Conservation (phyloP, 2,888 invertebrate genomes). For the Spodoptera littoralis region DNA sequence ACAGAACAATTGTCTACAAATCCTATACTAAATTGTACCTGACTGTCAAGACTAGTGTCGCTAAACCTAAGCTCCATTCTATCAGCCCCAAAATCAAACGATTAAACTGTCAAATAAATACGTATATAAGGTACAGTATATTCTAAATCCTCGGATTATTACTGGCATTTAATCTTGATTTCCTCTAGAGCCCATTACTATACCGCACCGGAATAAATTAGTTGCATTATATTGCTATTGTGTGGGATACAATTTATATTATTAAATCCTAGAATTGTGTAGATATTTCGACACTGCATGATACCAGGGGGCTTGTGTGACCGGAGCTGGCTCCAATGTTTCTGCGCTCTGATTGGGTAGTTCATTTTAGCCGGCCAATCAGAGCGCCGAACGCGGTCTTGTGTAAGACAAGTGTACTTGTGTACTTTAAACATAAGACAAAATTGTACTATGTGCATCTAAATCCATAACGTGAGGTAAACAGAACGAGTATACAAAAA, state of each 20-base stretch:
- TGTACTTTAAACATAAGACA: too few relatives aligned
- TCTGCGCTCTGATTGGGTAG: too few relatives aligned
- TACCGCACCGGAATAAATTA: conserved; percentile 35
- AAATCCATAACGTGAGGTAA: too few relatives aligned
- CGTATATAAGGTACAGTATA: conserved; percentile 19
- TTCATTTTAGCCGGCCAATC: too few relatives aligned
- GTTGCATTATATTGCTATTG: conserved; percentile 17
- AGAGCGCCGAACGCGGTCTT: too few relatives aligned
- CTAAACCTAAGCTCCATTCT: conserved; percentile 14
- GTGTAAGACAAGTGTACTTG: too few relatives aligned
- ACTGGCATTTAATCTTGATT: conserved; percentile 35
- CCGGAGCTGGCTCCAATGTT: too few relatives aligned
- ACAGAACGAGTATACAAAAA: too few relatives aligned
- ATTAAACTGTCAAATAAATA: conserved; percentile 42
- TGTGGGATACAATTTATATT: conserved; percentile 20
- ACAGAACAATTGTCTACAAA: too few relatives aligned
- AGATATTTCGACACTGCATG: not conserved
- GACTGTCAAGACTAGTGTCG: conserved; percentile 7
- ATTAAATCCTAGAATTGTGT: conserved; percentile 3
- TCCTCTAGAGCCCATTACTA: conserved; percentile 18
- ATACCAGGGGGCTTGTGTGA: too few relatives aligned
- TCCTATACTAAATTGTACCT: not conserved
- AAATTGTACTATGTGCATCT: too few relatives aligned
- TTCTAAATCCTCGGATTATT: conserved; percentile 35
- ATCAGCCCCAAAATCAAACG: conserved; percentile 32